Conservation (phyloP, 2,797 vertebrate genomes). For the Pangasius larnaudii region DNA sequence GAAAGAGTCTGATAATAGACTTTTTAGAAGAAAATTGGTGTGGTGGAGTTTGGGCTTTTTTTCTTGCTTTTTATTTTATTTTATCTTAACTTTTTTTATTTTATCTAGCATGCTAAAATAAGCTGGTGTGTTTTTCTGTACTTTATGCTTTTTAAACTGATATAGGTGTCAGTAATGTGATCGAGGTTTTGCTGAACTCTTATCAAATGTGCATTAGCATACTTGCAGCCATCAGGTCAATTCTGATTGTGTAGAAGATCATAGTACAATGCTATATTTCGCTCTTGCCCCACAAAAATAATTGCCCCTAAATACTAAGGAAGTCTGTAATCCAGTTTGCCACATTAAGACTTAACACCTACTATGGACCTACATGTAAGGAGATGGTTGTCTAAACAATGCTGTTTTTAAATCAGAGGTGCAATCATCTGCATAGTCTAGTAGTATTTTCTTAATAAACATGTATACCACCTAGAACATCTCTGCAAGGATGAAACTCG, state of each 20-base stretch:
- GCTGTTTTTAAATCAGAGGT: not conserved
- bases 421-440: not conserved
- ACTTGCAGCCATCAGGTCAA: not conserved
- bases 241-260: not conserved
- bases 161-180: not conserved
- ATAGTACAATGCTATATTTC: not conserved
- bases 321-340: not conserved
- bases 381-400: not conserved
- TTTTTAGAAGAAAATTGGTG: not conserved
- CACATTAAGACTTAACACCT: not conserved
- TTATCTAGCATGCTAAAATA: not conserved
- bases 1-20: not conserved
- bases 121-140: not conserved
- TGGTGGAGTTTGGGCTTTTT: not conserved
- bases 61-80: not conserved
- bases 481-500: not conserved
- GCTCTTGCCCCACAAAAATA: not conserved
- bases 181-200: not conserved
- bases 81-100: not conserved
- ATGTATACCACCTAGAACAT: constrained; percentile 1
- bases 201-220: not conserved
- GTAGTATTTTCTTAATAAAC: not conserved
- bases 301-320: not conserved
- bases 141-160: not conserved
- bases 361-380: not conserved